Percentiles rank a stretch among this genome's conserved stretches.
These are phyloP conservation scores for Thrips palmi DNA, from an alignment of 1,140 invertebrate genomes.

Conservation along the genomic window DNA sequence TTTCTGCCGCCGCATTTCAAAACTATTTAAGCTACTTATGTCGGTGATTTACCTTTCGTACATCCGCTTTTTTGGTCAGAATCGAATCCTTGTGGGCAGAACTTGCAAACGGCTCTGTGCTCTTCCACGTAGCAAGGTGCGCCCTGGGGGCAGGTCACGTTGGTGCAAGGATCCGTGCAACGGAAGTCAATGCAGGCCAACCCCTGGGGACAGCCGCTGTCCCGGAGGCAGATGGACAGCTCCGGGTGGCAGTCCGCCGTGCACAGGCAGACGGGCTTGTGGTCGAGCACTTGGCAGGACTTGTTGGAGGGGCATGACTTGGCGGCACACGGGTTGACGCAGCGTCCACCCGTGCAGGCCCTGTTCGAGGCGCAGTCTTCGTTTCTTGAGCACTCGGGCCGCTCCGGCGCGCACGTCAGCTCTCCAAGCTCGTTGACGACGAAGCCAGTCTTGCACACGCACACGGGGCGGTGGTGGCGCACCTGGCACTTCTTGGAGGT, in stretches of 20 bases:
- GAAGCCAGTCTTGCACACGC: constrained; percentile 76
- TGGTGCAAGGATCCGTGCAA: constrained; percentile 75
- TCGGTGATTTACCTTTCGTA: constrained; percentile 91
- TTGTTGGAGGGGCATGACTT: constrained; percentile 54
- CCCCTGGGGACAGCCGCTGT: constrained; percentile 67
- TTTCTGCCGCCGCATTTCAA: no score
- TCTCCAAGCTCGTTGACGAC: constrained; percentile 68
- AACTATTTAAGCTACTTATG: no score
- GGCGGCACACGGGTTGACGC: constrained; percentile 64
- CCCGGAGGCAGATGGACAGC: constrained; percentile 70
- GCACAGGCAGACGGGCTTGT: constrained; percentile 69
- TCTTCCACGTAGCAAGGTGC: constrained; percentile 80
- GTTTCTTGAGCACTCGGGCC: constrained; percentile 56
- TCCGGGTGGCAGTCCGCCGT: constrained; percentile 61
- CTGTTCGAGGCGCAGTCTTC: constrained; percentile 70
- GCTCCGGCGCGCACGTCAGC: constrained; percentile 59
- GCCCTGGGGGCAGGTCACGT: constrained; percentile 55
- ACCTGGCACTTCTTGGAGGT: constrained; percentile 75
- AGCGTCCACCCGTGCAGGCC: constrained; percentile 61
- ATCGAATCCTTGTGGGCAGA: constrained; percentile 78
- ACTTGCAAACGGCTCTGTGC: constrained; percentile 83
- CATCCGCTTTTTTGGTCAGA: constrained; percentile 78
- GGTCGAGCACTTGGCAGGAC: constrained; percentile 66
- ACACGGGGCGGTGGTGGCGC: constrained; percentile 60
- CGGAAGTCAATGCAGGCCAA: constrained; percentile 72